phyloP scores from a whole-genome alignment of 2,797 vertebrate genomes.

The Girardinus metallicus region DNA sequence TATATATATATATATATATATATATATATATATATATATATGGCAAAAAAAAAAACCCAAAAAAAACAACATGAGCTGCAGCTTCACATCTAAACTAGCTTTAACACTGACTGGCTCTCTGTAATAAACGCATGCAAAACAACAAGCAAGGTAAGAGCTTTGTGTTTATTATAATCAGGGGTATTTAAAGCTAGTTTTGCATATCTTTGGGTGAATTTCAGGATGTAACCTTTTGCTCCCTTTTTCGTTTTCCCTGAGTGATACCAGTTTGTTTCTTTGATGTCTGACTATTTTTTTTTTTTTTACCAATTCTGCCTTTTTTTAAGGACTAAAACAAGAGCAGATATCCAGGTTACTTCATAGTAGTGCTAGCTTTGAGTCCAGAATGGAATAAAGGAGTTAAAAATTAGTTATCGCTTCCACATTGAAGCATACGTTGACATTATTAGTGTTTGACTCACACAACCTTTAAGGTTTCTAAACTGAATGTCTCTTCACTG shows the following conservation, averaged over 20 bases:
- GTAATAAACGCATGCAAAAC: neutral
- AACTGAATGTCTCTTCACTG: neutral
- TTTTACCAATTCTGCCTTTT: neutral
- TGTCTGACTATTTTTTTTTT: neutral
- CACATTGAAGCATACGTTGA: neutral
- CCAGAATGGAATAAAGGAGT: neutral
- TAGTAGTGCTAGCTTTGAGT: neutral
- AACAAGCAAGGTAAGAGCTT: neutral
- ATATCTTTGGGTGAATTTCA: slow-evolving; percentile 19
- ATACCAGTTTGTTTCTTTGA: no score
- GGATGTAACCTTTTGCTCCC: slow-evolving; percentile 23
- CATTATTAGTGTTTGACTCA: neutral
- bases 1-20: no score
- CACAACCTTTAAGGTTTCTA: no score
- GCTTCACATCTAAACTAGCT: neutral
- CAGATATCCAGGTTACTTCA: neutral
- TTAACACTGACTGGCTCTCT: neutral
- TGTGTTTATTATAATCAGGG: neutral
- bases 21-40: neutral
- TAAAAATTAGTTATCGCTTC: neutral
- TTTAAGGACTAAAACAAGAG: neutral
- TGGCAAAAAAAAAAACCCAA: neutral
- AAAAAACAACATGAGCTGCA: neutral
- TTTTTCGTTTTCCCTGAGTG: neutral
- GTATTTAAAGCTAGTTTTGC: neutral